Base-by-base conservation (phyloP, 1,140 invertebrate genomes). In the Cydia pomonella region DNA sequence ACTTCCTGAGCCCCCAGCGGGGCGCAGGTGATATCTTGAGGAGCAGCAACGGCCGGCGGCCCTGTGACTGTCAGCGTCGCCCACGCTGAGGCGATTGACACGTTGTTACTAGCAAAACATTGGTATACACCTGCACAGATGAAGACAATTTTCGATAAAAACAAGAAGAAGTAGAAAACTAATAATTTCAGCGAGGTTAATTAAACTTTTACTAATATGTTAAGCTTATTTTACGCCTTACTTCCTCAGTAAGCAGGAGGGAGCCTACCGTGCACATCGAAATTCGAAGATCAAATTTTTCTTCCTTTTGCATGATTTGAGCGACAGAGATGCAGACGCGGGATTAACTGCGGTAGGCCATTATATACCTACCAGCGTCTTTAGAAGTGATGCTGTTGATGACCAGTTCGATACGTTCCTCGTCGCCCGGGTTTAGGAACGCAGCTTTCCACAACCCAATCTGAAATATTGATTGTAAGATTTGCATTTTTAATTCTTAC, bases 41-140 rank as follows among this genome's bases (percentile, higher is more conserved):
- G 91, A 0, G 87, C 82, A 1, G 82, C 82, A 2, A 81, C 84
- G 1, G 82, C 85, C 0, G 76, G 79, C 16, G 78, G 75, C 0
- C 87, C 85, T 3, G 85, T 82, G 76, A 93, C 88, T 4, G 79
- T 79, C 72, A 93, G 83, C 13, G 77, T 74, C 16, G 84, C 90
- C 89, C 89, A 91, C 3, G 82, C 77, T 0, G 83, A 83, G 0
- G 78, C 44, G n/a, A 38, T 16, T 0, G 77, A 80, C 7, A 53
- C 13, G 0, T 25, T 75, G 75, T 85, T 89, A 6, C 33, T 73
- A 6, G 89, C 92, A 75, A 93, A 86, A 79, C 91, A 93, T 75
- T 93, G 92, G 79, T 93, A 93, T 50, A 92, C 80, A 5, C 92
- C 92, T 91, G 80, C 2, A 27, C 0, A 74, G 3, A 74, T 59